Evolutionary conservation across 2,888 invertebrate genomes (phyloP), one percentile per base, ranked within the genome.

Genomic region (Plutella xylostella): DNA sequence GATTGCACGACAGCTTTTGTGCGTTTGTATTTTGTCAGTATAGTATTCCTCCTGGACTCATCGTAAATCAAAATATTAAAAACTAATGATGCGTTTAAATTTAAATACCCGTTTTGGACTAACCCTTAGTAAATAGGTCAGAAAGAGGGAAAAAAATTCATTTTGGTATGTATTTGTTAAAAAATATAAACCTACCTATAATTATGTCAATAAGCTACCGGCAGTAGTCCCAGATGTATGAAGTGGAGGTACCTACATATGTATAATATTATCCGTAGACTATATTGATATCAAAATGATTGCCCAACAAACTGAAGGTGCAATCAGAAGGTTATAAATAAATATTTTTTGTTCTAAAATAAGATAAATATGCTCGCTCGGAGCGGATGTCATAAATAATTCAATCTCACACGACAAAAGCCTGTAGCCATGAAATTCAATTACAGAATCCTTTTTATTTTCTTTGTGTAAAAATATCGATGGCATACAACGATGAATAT

Each of bases 401-500:
- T 42, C 19, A 33, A 21, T 34, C 9, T 14, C 17, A 19, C 15
- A 30, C 45, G 37, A 45, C 45, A 45, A 45, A 40, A 30, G 30
- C 17, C 42, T 9, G 30, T 31, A 31, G 41, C 41, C 41, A 41
- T 41, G 30, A 31, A 41, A 55, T 56, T 52, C 55, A 56, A 60
- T 54, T 30, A 41, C 28, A 65, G 61, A 59, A 72, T 68, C 65
- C 65, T 66, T 69, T 68, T 66, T 63, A 56, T 52, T 55, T 58
- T 51, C 54, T 65, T 63, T 63, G 55, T 59, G 44, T 43, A 37
- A n/a, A 25, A 17, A 39, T 45, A 51, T 31, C 51, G 50, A 61
- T 55, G 20, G 2, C 59, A 56, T 55, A 54, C 48, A 51, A 53
- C 51, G 56, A 61, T 61, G 64, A 71, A 64, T 63, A 63, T 59